phyloP scores from a whole-genome alignment of 2,113 vertebrate species.

The Pseudopodoces humilis region DNA sequence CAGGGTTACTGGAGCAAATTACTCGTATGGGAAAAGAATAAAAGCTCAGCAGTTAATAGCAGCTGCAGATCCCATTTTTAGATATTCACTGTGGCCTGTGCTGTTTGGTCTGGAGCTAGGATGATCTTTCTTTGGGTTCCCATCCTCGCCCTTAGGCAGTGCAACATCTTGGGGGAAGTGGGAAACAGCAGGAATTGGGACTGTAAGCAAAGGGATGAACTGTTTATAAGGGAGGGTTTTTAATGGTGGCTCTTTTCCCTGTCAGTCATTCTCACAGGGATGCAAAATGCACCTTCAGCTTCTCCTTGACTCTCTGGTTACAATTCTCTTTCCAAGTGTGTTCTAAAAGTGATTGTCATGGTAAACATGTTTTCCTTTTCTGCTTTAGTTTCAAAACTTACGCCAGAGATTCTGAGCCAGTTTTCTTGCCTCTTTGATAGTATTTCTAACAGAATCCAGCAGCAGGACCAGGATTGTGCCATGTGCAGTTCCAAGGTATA shows the following conservation, averaged over 20 bases:
- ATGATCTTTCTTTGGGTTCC: slow-evolving; percentile 6
- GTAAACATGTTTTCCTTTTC: background rate
- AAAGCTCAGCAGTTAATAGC: slow-evolving; percentile 38
- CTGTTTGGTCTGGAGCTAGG: background rate
- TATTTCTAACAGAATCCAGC: background rate
- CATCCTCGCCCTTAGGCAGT: slow-evolving; percentile 18
- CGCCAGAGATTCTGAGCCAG: background rate
- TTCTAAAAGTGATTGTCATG: background rate
- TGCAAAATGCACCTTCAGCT: background rate
- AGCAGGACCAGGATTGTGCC: background rate
- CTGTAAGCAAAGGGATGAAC: background rate
- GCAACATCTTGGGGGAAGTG: slow-evolving; percentile 19
- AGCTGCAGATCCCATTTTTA: slow-evolving; percentile 47
- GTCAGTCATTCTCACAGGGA: background rate
- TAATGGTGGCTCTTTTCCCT: background rate
- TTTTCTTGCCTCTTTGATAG: background rate
- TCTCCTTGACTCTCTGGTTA: background rate
- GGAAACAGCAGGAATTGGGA: slow-evolving; percentile 1
- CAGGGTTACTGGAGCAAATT: slow-evolving; percentile 31
- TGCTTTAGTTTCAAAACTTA: background rate
- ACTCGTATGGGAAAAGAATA: slow-evolving; percentile 49
- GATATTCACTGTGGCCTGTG: slow-evolving; percentile 40
- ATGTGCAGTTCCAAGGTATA: background rate
- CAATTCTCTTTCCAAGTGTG: background rate
- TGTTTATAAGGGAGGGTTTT: background rate